Conservation (phyloP, 2,797 vertebrate genomes). For the Pteronotus mesoamericanus region DNA sequence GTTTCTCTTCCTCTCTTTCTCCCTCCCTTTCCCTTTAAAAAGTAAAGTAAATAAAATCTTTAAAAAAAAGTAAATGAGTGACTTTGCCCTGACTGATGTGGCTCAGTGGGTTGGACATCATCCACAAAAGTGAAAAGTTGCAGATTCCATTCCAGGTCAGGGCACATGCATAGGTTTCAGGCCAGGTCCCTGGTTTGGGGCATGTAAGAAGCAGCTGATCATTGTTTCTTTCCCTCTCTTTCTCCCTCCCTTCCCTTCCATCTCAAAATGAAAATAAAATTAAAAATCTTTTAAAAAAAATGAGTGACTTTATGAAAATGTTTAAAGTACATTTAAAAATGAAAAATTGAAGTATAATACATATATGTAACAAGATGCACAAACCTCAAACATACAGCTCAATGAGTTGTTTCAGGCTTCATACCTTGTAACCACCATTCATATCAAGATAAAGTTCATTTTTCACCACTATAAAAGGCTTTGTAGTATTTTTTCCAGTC, state of each 20-base stretch:
- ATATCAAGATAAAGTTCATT: not conserved
- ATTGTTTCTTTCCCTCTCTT: not conserved
- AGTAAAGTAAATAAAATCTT: too few species aligned
- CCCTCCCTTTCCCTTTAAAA: too few species aligned
- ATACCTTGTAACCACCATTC: not conserved
- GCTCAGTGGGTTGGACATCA: too few species aligned
- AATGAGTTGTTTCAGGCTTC: not conserved
- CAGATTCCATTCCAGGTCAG: not conserved
- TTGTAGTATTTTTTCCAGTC: not conserved
- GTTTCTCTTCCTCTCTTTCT: too few species aligned
- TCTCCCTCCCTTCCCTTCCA: not conserved
- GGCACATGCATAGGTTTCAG: not conserved
- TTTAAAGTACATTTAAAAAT: not conserved
- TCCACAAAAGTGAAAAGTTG: not conserved
- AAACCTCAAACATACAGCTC: not conserved
- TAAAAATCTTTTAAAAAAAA: not conserved
- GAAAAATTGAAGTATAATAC: not conserved
- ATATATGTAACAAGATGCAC: not conserved
- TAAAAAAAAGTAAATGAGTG: too few species aligned
- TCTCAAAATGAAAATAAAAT: not conserved
- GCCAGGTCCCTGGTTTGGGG: too few species aligned
- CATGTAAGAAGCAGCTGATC: too few species aligned
- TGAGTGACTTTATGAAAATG: not conserved
- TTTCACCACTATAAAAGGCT: not conserved
- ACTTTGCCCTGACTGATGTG: too few species aligned